These are phyloP conservation scores for Zaprionus camerounensis DNA, from an alignment of 1,140 invertebrate genomes.

Conservation along the genomic window DNA sequence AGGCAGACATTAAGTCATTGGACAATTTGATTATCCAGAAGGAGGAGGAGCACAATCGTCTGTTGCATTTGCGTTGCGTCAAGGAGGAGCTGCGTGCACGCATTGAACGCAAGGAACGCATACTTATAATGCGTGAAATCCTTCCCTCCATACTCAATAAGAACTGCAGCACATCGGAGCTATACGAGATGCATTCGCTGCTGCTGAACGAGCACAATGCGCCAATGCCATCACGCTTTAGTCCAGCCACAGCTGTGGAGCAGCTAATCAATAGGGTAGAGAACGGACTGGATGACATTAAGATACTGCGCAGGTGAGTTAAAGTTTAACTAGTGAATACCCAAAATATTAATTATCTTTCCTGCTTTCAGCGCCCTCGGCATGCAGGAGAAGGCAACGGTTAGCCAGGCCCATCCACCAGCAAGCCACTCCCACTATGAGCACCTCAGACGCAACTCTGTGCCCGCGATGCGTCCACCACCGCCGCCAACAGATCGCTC, in stretches of 20 bases:
- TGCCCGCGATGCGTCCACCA: slow-evolving; percentile 30
- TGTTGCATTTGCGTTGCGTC: slow-evolving; percentile 50
- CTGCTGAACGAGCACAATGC: slow-evolving; percentile 36
- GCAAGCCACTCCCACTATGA: slow-evolving; percentile 26
- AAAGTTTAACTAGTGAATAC: neutral
- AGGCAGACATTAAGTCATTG: slow-evolving; percentile 47
- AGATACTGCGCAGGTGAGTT: slow-evolving; percentile 45
- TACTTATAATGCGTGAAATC: slow-evolving; percentile 47
- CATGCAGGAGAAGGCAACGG: slow-evolving; percentile 14
- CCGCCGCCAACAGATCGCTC: slow-evolving; percentile 6
- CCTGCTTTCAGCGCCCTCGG: slow-evolving; percentile 30
- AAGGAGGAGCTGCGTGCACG: slow-evolving; percentile 54
- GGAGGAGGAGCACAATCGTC: slow-evolving; percentile 67
- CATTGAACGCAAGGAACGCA: slow-evolving; percentile 48
- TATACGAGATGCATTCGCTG: slow-evolving; percentile 52
- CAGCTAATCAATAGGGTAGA: slow-evolving; percentile 44
- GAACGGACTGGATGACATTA: slow-evolving; percentile 31
- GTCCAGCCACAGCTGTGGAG: slow-evolving; percentile 27
- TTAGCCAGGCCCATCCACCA: neutral
- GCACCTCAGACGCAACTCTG: slow-evolving; percentile 24
- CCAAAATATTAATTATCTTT: neutral
- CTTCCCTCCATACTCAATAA: slow-evolving; percentile 46
- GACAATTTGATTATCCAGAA: slow-evolving; percentile 51
- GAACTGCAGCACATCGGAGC: slow-evolving; percentile 47
- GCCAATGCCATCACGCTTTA: slow-evolving; percentile 14